Evolutionary conservation across 1,140 invertebrate genomes (phyloP).

Genomic region (Drosophila eugracilis): DNA sequence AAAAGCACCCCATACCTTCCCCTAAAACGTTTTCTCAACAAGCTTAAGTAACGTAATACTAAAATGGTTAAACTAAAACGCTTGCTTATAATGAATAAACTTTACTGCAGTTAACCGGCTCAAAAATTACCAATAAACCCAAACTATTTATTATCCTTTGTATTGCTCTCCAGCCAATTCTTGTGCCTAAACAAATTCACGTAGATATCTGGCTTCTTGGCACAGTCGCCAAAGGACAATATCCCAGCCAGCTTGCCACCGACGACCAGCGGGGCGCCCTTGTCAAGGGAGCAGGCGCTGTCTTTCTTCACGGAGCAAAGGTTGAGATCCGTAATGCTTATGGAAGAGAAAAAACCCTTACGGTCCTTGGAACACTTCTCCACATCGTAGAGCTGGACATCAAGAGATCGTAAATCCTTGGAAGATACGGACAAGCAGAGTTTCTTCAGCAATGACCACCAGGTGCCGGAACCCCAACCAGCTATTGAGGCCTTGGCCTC

Average conservation of each 20-base stretch:
- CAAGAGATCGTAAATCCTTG: too few relatives aligned
- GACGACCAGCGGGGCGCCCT: background rate
- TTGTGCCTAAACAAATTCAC: background rate
- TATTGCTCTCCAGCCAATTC: background rate
- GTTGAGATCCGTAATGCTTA: background rate
- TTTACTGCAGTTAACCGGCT: too few relatives aligned
- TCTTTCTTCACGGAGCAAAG: background rate
- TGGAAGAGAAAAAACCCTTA: background rate
- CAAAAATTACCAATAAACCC: too few relatives aligned
- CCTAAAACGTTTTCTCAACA: too few relatives aligned
- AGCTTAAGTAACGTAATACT: too few relatives aligned
- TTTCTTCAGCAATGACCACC: too few relatives aligned
- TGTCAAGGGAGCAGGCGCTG: background rate
- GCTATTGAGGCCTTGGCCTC: background rate
- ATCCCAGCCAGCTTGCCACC: background rate
- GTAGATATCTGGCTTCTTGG: background rate
- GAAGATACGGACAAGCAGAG: too few relatives aligned
- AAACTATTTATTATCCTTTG: too few relatives aligned
- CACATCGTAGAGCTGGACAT: background rate
- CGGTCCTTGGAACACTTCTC: background rate
- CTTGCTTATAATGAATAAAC: too few relatives aligned
- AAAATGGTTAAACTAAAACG: too few relatives aligned
- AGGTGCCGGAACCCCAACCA: background rate
- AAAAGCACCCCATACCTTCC: too few relatives aligned
- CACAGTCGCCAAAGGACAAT: background rate